Evolutionary conservation across 2,113 vertebrate species (phyloP).

Genomic region (Tyto alba): DNA sequence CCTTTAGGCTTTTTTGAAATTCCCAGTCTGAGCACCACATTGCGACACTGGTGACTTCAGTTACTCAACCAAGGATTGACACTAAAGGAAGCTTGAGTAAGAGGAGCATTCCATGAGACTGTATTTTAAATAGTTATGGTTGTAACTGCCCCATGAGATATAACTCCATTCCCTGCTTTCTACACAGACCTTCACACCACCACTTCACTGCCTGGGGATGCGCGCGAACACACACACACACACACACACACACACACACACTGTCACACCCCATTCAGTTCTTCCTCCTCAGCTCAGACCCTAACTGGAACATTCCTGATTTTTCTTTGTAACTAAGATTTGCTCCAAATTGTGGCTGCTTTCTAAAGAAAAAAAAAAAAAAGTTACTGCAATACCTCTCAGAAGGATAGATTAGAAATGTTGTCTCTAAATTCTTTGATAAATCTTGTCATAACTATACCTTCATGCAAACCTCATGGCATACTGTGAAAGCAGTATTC

Average conservation of each 20-base stretch:
- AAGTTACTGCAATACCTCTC: neutral
- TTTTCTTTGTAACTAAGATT: neutral
- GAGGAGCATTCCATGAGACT: neutral
- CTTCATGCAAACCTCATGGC: neutral
- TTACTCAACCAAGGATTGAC: neutral
- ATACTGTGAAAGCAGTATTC: neutral
- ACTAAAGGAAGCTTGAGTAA: neutral
- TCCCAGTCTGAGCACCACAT: neutral
- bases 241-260: too few relatives aligned
- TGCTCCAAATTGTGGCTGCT: neutral
- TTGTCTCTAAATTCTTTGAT: neutral
- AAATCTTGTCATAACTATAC: neutral
- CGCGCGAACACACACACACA: too few relatives aligned
- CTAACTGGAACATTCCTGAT: neutral
- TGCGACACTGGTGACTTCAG: neutral
- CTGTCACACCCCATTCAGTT: neutral
- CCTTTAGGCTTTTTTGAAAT: neutral
- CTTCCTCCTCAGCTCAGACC: neutral
- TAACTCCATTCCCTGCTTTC: neutral
- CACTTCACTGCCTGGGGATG: too few relatives aligned
- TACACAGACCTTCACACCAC: neutral
- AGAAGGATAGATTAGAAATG: neutral
- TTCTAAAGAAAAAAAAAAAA: neutral
- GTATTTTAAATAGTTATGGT: neutral
- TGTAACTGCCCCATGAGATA: neutral